Base-by-base conservation (phyloP, 2,888 invertebrate genomes). In the Rugalucina vietnamica region DNA sequence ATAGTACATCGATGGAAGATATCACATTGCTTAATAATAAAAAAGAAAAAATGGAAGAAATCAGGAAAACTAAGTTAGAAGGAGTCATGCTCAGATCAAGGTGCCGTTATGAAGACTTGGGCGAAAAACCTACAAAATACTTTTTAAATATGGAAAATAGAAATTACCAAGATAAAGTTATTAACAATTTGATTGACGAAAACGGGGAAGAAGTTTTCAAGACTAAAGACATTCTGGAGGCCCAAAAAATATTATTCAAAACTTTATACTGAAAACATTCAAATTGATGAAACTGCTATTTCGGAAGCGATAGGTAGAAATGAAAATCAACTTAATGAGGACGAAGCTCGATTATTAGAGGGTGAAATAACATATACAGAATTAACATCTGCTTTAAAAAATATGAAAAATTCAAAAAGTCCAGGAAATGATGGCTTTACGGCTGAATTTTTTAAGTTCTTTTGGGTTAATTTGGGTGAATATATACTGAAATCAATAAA, bases 31-130 rank as follows among this genome's bases (percentile, higher is more conserved):
- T 29, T 60, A 27, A 21, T 2, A 10, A 8, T 18, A 60, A 60
- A 60, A 60, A 60, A 29, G 18, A 4, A 2, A 3, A 29, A 27
- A 29, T 27, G 18, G 18, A 5, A 18, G 3, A 60, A 60, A 60
- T 60, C 29, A 60, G 60, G 60, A 60, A 60, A 60, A 27, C 4
- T 5, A 60, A 76, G 34, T 60, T 60, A 21, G 57, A 36, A 32
- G 27, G 57, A 27, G 37, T 60, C n/a, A 76, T 74, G 71, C 37
- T 71, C 5, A 36, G 37, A 37, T 37, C 37, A 39, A 71, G 71
- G n/a, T 1, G 39, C 18, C 10, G 71, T 2, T 71, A 32, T 71
- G 0, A 71, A 39, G 37, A 71, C 12, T 37, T 36, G 1, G 34
- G 71, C 10, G 71, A 37, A 36, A 60, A 60, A 60, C 60, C 14